Evolutionary conservation across 2,888 invertebrate genomes (phyloP).

Genomic region (Ommatoiulus sabulosus): DNA sequence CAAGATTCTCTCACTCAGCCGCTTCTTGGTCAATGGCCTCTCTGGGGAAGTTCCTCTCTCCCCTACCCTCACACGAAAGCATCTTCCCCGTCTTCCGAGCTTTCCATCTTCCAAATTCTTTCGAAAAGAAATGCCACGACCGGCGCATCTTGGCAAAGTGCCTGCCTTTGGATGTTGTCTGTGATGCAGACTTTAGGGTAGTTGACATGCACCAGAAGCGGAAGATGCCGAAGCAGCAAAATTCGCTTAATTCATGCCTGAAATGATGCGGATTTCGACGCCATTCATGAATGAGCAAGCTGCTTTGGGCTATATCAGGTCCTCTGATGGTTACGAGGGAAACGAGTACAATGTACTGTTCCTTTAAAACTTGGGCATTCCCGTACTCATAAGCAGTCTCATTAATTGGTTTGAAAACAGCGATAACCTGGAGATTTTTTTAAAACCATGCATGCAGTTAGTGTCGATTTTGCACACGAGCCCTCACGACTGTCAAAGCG

Average conservation of each 20-base stretch:
- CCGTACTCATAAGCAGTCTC: too few relatives aligned
- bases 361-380: too few relatives aligned
- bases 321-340: too few relatives aligned
- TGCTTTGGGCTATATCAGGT: background rate
- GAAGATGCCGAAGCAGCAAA: background rate
- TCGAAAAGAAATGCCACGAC: background rate
- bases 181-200: background rate
- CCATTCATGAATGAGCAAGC: background rate
- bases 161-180: background rate
- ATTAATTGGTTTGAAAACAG: too few relatives aligned
- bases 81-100: background rate
- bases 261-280: background rate
- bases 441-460: too few relatives aligned
- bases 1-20: conserved; percentile 9
- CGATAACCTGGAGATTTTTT: too few relatives aligned
- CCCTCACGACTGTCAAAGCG: too few relatives aligned
- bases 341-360: too few relatives aligned
- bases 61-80: background rate
- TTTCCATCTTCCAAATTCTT: background rate
- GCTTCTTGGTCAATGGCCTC: conserved; percentile 42
- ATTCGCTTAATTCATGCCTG: background rate
- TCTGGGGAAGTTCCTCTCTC: conserved; percentile 25
- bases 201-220: background rate
- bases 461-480: too few relatives aligned
- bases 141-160: conserved; percentile 10